Conservation (phyloP, 2,888 invertebrate genomes). For the Ecliptopera silaceata region DNA sequence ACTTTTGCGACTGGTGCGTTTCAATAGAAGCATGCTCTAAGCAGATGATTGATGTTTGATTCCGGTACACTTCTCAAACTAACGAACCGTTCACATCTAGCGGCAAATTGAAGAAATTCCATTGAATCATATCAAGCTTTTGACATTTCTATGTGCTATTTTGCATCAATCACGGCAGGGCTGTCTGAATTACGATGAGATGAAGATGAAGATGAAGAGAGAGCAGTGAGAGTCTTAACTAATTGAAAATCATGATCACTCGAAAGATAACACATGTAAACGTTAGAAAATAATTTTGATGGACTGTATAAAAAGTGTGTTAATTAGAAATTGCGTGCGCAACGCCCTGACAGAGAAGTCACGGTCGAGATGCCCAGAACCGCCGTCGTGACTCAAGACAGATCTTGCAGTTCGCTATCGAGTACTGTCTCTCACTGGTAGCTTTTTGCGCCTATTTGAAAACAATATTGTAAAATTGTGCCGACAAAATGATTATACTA, state of each 20-base stretch:
- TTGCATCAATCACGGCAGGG: slow-evolving; percentile 52
- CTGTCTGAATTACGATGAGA: slow-evolving; percentile 41
- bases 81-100: slow-evolving; percentile 68
- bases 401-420: slow-evolving; percentile 19
- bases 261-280: slow-evolving; percentile 32
- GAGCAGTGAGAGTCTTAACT: slow-evolving; percentile 31
- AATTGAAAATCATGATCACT: slow-evolving; percentile 35
- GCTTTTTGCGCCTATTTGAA: slow-evolving; percentile 1
- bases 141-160: slow-evolving; percentile 69
- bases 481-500: background rate
- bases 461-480: background rate
- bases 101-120: slow-evolving; percentile 73
- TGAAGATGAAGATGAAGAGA: slow-evolving; percentile 21
- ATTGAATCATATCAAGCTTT: slow-evolving; percentile 60
- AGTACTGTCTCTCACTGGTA: slow-evolving; percentile 14
- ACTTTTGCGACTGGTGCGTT: slow-evolving; percentile 32
- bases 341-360: slow-evolving; percentile 70
- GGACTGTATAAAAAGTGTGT: slow-evolving; percentile 50
- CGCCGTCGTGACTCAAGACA: slow-evolving; percentile 46
- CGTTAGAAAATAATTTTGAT: slow-evolving; percentile 34
- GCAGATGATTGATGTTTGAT: slow-evolving; percentile 66
- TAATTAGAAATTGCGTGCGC: slow-evolving; percentile 61
- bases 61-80: slow-evolving; percentile 79
- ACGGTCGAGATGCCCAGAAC: slow-evolving; percentile 68
- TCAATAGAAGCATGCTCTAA: slow-evolving; percentile 42